Percentiles rank a stretch among this genome's conserved stretches.
phyloP scores from a whole-genome alignment of 2,797 vertebrate species.

The Amazonetta brasiliensis region DNA sequence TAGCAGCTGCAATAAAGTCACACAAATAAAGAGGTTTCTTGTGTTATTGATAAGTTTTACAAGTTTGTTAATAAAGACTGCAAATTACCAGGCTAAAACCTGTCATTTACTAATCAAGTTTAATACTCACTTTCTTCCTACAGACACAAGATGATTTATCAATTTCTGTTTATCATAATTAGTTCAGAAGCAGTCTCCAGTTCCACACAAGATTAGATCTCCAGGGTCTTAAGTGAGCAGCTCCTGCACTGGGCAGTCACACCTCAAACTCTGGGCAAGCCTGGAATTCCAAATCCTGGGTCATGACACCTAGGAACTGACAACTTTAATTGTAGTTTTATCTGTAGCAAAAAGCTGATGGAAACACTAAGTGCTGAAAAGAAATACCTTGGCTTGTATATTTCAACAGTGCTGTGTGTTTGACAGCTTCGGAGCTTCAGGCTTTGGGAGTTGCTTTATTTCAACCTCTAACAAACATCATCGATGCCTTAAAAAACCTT shows the following conservation, averaged over 20 bases:
- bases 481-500: neutral
- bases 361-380: neutral
- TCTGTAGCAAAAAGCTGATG: accelerated
- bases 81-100: conserved; percentile 73
- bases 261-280: neutral
- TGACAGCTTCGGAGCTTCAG: neutral
- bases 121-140: conserved; percentile 71
- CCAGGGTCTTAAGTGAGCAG: conserved; percentile 36
- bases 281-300: neutral
- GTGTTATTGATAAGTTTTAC: conserved; percentile 50
- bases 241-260: neutral
- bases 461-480: neutral
- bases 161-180: conserved; percentile 50
- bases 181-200: conserved; percentile 58
- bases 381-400: neutral
- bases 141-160: conserved; percentile 71
- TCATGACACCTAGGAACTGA: neutral
- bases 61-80: conserved; percentile 72
- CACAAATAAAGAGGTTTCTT: conserved; percentile 8
- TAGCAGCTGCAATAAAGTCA: neutral
- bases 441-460: neutral
- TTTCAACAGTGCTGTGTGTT: accelerated
- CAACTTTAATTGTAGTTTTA: neutral
- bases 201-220: conserved; percentile 41
- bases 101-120: conserved; percentile 76